Conservation (phyloP, 2,797 vertebrate genomes). For the Rousettus madagascariensis region DNA sequence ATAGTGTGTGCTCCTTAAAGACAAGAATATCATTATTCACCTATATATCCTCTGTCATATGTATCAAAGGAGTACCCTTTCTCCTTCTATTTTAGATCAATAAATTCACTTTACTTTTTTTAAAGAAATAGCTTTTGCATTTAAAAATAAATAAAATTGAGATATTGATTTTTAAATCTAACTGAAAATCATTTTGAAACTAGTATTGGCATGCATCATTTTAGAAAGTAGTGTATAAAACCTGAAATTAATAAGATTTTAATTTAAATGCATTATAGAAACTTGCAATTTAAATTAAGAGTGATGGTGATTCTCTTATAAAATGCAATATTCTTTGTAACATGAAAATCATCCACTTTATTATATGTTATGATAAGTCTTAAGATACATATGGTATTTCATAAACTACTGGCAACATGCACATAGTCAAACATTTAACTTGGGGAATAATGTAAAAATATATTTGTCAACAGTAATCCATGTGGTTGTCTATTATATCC, state of each 20-base stretch:
- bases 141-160: constrained; percentile 15
- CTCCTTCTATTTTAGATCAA: neutral
- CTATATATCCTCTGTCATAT: neutral
- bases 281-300: neutral
- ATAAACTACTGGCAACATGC: neutral
- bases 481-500: neutral
- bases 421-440: neutral
- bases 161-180: neutral
- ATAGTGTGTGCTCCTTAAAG: neutral
- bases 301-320: neutral
- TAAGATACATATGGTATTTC: neutral
- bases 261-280: neutral
- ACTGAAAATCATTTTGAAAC: neutral
- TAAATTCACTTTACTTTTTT: constrained; percentile 20
- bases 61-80: neutral
- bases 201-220: neutral
- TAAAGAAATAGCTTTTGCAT: neutral
- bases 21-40: neutral
- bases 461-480: neutral
- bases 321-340: neutral
- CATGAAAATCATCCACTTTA: neutral
- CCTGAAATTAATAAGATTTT: neutral
- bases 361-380: neutral
- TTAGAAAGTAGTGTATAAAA: neutral
- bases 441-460: neutral